Conservation (phyloP, 2,113 vertebrate genomes). For the Dissostichus mawsoni region DNA sequence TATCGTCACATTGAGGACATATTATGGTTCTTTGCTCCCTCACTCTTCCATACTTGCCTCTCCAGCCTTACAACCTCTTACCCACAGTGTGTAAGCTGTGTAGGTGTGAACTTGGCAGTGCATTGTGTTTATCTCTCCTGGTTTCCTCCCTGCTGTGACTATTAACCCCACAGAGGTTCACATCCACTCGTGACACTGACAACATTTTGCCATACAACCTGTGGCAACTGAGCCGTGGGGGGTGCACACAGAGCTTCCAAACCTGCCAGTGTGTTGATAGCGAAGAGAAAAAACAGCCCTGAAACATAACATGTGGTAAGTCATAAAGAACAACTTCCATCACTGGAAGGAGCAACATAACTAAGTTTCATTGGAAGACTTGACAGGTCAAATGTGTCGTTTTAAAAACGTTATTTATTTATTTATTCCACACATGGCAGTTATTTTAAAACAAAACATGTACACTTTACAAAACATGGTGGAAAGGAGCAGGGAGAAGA, state of each 20-base stretch:
- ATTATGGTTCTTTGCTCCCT: constrained; percentile 25
- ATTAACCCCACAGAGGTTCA: constrained; percentile 26
- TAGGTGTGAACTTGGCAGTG: constrained; percentile 10
- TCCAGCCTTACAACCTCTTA: constrained; percentile 22
- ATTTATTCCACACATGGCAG: too few relatives aligned
- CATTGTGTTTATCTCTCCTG: constrained; percentile 4
- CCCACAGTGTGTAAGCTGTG: constrained; percentile 7
- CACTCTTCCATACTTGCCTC: not conserved
- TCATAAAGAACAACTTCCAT: too few relatives aligned
- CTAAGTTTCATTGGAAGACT: not conserved
- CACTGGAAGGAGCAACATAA: too few relatives aligned
- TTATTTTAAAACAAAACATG: too few relatives aligned
- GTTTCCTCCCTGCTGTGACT: constrained; percentile 29
- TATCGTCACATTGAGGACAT: constrained; percentile 28
- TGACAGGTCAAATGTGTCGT: not conserved
- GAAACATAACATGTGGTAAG: too few relatives aligned
- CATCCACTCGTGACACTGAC: constrained; percentile 5
- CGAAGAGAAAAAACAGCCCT: not conserved
- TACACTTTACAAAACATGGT: too few relatives aligned
- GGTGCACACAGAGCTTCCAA: not conserved
- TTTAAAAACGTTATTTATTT: not conserved
- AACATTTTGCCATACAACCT: not conserved
- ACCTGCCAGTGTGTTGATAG: too few relatives aligned
- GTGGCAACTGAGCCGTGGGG: not conserved
- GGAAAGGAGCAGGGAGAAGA: too few relatives aligned